These are phyloP conservation scores for Aphodius granarius DNA, from an alignment of 2,888 invertebrate species.

Conservation along the genomic window DNA sequence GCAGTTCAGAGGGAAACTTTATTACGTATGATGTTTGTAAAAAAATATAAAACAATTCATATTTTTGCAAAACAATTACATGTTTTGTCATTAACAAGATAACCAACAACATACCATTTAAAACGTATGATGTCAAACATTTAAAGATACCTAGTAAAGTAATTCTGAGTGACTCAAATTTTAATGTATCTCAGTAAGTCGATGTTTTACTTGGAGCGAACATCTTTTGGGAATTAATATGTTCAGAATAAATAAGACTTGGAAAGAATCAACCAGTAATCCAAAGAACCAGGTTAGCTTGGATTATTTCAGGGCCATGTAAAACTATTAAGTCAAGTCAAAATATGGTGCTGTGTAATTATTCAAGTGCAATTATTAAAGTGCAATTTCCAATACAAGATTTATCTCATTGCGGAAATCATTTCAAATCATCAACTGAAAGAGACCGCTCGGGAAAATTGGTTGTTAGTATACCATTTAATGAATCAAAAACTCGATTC, in stretches of 20 bases:
- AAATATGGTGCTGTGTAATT: not conserved
- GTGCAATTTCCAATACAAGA: not conserved
- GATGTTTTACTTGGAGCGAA: constrained; percentile 16
- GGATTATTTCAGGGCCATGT: constrained; percentile 5
- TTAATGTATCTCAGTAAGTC: not conserved
- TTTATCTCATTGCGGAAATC: too few relatives aligned
- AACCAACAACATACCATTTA: constrained; percentile 1
- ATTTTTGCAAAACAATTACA: not conserved
- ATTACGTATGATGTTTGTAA: not conserved
- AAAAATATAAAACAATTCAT: not conserved
- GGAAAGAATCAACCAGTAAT: not conserved
- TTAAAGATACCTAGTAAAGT: constrained; percentile 4
- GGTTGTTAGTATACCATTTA: too few relatives aligned
- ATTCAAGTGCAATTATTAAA: not conserved
- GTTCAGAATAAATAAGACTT: constrained; percentile 1
- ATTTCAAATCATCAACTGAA: too few relatives aligned
- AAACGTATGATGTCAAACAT: not conserved
- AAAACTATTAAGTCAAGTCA: not conserved
- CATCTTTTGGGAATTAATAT: constrained; percentile 8
- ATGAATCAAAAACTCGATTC: too few relatives aligned
- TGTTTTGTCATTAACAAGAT: not conserved
- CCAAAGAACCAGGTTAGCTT: constrained; percentile 14
- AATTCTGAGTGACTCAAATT: not conserved
- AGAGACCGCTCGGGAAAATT: too few relatives aligned
- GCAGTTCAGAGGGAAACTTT: not conserved